Percentiles rank a stretch among this genome's conserved stretches.
These are phyloP conservation scores for Mellilla xanthometata DNA, from an alignment of 2,888 invertebrate species.

Conservation along the genomic window DNA sequence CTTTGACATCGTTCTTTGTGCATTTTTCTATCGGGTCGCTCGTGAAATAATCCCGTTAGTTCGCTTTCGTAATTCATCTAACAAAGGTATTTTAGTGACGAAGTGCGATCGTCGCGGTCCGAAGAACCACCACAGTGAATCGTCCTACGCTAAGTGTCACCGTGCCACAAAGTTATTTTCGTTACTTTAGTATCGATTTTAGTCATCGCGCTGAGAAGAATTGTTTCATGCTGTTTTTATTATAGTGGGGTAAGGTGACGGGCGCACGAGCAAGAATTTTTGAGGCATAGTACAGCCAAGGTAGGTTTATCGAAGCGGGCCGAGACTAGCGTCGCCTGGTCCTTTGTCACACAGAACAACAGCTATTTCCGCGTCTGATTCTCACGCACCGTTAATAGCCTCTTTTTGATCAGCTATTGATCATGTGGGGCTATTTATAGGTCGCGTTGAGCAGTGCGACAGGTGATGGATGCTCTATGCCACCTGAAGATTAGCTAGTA, in stretches of 20 bases:
- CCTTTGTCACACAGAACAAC: conserved; percentile 45
- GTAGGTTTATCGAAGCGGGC: conserved; percentile 46
- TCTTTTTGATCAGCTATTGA: conserved; percentile 40
- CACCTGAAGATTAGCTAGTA: conserved; percentile 18
- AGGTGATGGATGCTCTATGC: conserved; percentile 37
- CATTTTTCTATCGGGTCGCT: conserved; percentile 64
- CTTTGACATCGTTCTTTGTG: conserved; percentile 72
- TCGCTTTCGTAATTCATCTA: conserved; percentile 73
- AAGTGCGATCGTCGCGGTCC: conserved; percentile 55
- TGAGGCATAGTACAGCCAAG: conserved; percentile 70
- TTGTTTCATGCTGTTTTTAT: conserved; percentile 74
- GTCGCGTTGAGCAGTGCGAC: conserved; percentile 37
- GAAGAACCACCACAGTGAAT: conserved; percentile 50
- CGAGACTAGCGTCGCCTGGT: conserved; percentile 34
- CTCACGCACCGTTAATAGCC: conserved; percentile 21
- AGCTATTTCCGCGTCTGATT: conserved; percentile 31
- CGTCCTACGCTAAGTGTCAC: conserved; percentile 51
- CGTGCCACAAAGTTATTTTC: conserved; percentile 57
- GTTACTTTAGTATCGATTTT: conserved; percentile 72
- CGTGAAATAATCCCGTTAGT: conserved; percentile 77
- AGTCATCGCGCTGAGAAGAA: conserved; percentile 55
- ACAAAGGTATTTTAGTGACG: conserved; percentile 68
- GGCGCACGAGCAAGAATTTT: conserved; percentile 66
- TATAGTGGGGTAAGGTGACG: conserved; percentile 62
- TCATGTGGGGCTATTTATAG: conserved; percentile 43